phyloP scores from a whole-genome alignment of 2,888 invertebrate genomes.

The Eupithecia subfuscata region DNA sequence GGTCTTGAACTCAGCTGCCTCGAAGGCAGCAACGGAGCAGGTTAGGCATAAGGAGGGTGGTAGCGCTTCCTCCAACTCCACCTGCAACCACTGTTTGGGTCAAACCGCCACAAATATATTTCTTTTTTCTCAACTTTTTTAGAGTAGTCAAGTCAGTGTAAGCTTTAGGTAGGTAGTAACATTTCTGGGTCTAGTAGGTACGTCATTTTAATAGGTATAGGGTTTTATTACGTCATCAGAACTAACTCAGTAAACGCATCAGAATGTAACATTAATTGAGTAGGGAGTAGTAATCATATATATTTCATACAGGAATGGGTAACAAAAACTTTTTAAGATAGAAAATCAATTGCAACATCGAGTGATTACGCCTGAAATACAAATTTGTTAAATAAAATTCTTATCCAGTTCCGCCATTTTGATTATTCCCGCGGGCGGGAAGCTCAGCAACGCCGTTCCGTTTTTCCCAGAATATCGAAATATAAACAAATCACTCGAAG shows the following conservation, averaged over 20 bases:
- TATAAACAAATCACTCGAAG: slow-evolving; percentile 56
- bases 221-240: slow-evolving; percentile 11
- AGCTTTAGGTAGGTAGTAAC: background rate
- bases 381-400: slow-evolving; percentile 6
- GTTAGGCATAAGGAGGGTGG: slow-evolving; percentile 67
- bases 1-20: slow-evolving; percentile 65
- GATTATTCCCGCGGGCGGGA: slow-evolving; percentile 54
- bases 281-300: background rate
- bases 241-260: slow-evolving; percentile 45
- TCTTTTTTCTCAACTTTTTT: background rate
- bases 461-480: slow-evolving; percentile 67
- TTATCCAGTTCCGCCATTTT: slow-evolving; percentile 62
- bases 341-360: slow-evolving; percentile 32
- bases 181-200: background rate
- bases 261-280: background rate
- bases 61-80: slow-evolving; percentile 63
- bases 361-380: slow-evolving; percentile 26
- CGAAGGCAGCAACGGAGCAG: slow-evolving; percentile 62
- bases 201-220: background rate
- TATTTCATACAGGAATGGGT: background rate
- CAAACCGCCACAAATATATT: slow-evolving; percentile 65
- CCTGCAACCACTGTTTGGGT: slow-evolving; percentile 74
- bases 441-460: slow-evolving; percentile 69
- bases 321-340: background rate
- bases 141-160: background rate